Base-by-base conservation (phyloP, 2,888 invertebrate genomes). In the Rhingia campestris region DNA sequence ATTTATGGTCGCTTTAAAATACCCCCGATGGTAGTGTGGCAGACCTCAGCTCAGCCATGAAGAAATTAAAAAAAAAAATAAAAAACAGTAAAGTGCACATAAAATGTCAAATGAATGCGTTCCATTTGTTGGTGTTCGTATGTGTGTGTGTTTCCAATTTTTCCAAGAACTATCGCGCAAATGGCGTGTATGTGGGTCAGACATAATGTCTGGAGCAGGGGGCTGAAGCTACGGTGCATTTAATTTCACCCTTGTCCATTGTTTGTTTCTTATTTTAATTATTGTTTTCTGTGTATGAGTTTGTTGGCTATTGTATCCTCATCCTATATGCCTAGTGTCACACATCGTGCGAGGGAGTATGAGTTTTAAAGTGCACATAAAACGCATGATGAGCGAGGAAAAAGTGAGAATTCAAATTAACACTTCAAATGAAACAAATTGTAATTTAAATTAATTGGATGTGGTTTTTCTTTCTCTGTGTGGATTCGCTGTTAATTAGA, bases 101-200 rank as follows among this genome's bases (percentile, higher is more conserved):
- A 82, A 82, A 82, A 82, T 73, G 73, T 79, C 73, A 79, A 79
- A 82, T 69, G 79, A 82, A 67, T 74, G 67, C 45, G 43, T 39
- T 22, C 22, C 51, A 35, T 9, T 41, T 33, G 35, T 39, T 3
- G 47, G 6, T 33, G 51, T 33, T 4, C 56, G 53, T 56, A 37
- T 64, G 39, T 33, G 33, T 56, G 39, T 39, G 22, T 32, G 0
- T 64, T 70, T 53, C 7, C 6, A 49, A 41, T 51, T 54, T 70
- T 67, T 32, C 45, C 10, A 37, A 53, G 53, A 53, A 73, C 59
- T 7, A 58, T 41, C 64, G 41, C 45, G 41, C 49, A 69, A 74
- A 74, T 69, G 58, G 64, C 63, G 53, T 66, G 64, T 51, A 84
- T 84, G 66, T 84, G 70, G 84, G 84, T 84, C 84, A 84, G 84